Conservation (phyloP, 2,888 invertebrate genomes). For the Brachycybe producta region DNA sequence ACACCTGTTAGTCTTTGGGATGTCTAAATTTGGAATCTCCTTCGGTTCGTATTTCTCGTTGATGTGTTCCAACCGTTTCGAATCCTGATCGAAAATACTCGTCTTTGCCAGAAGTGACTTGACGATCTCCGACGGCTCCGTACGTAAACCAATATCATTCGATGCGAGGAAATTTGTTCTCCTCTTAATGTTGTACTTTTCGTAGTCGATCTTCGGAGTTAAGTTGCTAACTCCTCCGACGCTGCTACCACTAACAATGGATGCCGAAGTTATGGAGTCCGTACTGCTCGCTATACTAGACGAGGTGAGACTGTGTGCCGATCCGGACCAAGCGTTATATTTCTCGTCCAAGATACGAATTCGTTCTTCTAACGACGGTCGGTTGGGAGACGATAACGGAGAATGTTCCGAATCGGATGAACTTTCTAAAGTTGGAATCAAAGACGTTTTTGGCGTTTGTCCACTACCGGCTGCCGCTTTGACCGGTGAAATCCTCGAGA, state of each 20-base stretch:
- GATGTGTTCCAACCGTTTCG: slow-evolving; percentile 69
- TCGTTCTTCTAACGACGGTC: slow-evolving; percentile 67
- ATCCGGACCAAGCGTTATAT: slow-evolving; percentile 70
- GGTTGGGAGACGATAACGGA: slow-evolving; percentile 38
- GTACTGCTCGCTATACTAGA: slow-evolving; percentile 3
- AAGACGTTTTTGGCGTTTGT: no score
- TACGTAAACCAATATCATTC: slow-evolving; percentile 41
- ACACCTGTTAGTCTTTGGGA: slow-evolving; percentile 18
- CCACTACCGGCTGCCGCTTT: not conserved
- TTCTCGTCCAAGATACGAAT: slow-evolving; percentile 85
- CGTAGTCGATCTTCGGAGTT: slow-evolving; percentile 27
- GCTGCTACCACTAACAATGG: not conserved
- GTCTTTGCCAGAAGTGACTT: slow-evolving; percentile 80
- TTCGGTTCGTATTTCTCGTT: slow-evolving; percentile 61
- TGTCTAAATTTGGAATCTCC: slow-evolving; percentile 21
- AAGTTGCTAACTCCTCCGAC: slow-evolving; percentile 25
- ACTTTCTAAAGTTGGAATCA: no score
- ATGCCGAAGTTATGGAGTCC: not conserved
- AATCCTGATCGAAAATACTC: slow-evolving; percentile 91
- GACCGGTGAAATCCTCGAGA: not conserved
- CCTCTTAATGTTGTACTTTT: slow-evolving; percentile 33
- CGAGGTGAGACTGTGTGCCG: slow-evolving; percentile 17
- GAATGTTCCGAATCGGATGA: slow-evolving; percentile 14
- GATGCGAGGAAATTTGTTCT: slow-evolving; percentile 26
- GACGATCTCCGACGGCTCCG: slow-evolving; percentile 86